Evolutionary conservation across 2,113 vertebrate species (phyloP), one percentile per base, ranked within the genome.

Genomic region (Gadus chalcogrammus): DNA sequence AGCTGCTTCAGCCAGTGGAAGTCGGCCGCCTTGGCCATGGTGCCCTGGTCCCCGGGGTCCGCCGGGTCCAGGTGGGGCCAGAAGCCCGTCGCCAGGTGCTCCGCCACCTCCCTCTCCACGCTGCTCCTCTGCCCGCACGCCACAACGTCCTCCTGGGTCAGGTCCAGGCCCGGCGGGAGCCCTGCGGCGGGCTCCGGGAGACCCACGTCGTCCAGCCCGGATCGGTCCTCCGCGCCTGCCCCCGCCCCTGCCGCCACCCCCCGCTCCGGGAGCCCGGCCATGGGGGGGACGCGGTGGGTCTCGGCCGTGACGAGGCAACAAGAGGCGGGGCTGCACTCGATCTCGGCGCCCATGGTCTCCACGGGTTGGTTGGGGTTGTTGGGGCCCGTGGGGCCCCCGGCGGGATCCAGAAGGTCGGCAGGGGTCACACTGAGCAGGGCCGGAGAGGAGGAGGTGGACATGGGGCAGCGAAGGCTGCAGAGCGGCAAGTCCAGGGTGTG

Each of bases 71-170:
- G 71, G 64, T 97, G 93, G 35, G 92, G 87, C 97, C 97, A 99
- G 83, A 99, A 98, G 2, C 96, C 96, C 74, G 95, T 93, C 0
- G 96, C 96, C 5, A 98, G 88, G 88, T 99, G 97, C 80, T 99
- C 96, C 1, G 97, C 96, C 67, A 98, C 95, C 76, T 99, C 97
- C 59, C 96, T 93, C 69, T 99, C 96, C 61, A 96, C 96, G 0
- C 91, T 95, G 69, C 95, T 98, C 65, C 95, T 91, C 52, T 93
- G 92, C 0, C 15, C 84, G 73, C 17, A 67, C 74, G 78, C 88
- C 84, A 76, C 72, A 17, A 79, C 84, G 1, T 59, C 55, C 15
- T 58, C 55, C 16, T 17, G 55, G n/a, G 15, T 58, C 17, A 58
- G 55, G n/a, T 48, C 42, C 5, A 48, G 86, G 18, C 82, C 82